Evolutionary conservation across 2,888 invertebrate genomes (phyloP), one percentile per base, ranked within the genome.

Genomic region (Odontocerum albicorne): DNA sequence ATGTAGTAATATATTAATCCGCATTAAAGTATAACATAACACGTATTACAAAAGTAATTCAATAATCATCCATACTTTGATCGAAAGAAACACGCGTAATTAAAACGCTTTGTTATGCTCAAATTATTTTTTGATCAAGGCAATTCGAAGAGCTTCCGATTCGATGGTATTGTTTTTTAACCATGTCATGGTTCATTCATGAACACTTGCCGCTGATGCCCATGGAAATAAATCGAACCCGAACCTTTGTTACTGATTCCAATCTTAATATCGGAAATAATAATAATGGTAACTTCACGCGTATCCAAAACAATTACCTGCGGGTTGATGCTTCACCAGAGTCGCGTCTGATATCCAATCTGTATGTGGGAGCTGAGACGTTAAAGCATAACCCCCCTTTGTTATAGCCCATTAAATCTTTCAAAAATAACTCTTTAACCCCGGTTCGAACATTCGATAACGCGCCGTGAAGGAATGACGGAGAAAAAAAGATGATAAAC

Each of bases 261-360:
- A 27, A 47, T 42, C 46, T 45, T 47, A 16, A 49, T 40, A 44
- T 54, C 49, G 43, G 38, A 53, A 49, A 55, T 50, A 50, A 53
- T 44, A 32, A 49, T 52, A 43, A 52, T 50, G 55, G 58, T 55
- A 51, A 55, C 58, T 59, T 59, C 58, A 59, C 58, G 58, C 47
- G 36, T 55, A 51, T 51, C 55, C 43, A 21, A 51, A 55, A 47
- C 55, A 55, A 59, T 59, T 51, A 55, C 43, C 31, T 21, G 27
- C 17, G 20, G 39, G 52, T 51, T 51, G 36, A 51, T 51, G 45
- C 52, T 39, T 38, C 52, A 31, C 31, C 20, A 19, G 43, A 17
- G 20, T 47, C 33, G 36, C 20, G 47, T 42, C 40, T 16, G 39
- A 8, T 4, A 39, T 13, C 39, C 39, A 39, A 17, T 39, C 4